These are phyloP conservation scores for Mylabris phalerata DNA, from an alignment of 1,140 invertebrate species.

Conservation along the genomic window DNA sequence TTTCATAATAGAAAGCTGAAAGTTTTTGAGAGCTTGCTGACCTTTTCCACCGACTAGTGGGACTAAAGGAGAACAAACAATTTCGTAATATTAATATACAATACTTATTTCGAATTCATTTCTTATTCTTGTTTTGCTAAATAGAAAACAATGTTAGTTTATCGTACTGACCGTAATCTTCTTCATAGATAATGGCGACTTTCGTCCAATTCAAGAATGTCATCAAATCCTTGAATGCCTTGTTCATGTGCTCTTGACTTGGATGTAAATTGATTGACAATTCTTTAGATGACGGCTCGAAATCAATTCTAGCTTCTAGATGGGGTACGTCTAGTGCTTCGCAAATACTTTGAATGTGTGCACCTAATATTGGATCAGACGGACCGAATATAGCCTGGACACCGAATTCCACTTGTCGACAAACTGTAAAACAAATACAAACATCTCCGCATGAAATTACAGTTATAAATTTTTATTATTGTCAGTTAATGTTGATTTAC, in stretches of 20 bases:
- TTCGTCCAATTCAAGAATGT: slow-evolving; percentile 86
- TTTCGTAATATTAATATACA: background rate
- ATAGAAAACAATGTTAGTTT: background rate
- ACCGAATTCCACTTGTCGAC: slow-evolving; percentile 75
- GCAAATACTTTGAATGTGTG: slow-evolving; percentile 84
- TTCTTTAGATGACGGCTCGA: slow-evolving; percentile 59
- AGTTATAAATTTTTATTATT: background rate
- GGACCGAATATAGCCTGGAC: slow-evolving; percentile 87
- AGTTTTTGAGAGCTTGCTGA: slow-evolving; percentile 21
- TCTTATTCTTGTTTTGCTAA: background rate
- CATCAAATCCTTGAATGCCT: slow-evolving; percentile 81
- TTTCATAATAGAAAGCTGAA: slow-evolving; percentile 17
- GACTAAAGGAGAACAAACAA: slow-evolving; percentile 24
- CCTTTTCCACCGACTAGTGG: slow-evolving; percentile 34
- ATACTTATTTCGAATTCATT: background rate
- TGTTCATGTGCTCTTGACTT: slow-evolving; percentile 71
- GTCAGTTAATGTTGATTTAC: background rate
- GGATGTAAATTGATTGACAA: slow-evolving; percentile 90
- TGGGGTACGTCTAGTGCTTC: slow-evolving; percentile 84
- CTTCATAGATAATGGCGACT: slow-evolving; percentile 90
- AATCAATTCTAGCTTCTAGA: slow-evolving; percentile 70
- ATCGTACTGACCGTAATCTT: slow-evolving; percentile 63
- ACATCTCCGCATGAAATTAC: background rate
- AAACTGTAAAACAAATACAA: slow-evolving; percentile 55
- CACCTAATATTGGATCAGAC: slow-evolving; percentile 69